Percentiles rank a stretch among this genome's conserved stretches.
These are phyloP conservation scores for Cyanoderma ruficeps DNA, from an alignment of 2,113 vertebrate genomes.

Conservation along the genomic window DNA sequence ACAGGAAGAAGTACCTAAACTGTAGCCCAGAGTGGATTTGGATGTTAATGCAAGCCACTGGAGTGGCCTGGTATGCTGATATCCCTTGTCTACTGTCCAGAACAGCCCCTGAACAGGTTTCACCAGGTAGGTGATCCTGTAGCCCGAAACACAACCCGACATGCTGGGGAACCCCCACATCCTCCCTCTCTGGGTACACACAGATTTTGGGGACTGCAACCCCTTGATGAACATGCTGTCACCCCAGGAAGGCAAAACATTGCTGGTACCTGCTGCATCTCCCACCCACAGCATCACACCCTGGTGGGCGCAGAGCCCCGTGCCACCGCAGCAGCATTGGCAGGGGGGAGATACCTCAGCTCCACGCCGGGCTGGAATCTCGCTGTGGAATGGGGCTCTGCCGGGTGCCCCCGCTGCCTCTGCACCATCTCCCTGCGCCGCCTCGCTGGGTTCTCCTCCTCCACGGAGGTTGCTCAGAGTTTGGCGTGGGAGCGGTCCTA, in stretches of 20 bases:
- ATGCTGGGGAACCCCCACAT: neutral
- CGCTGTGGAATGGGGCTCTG: neutral
- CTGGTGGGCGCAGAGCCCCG: fast-evolving
- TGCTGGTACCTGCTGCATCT: neutral
- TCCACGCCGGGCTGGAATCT: neutral
- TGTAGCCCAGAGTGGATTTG: neutral
- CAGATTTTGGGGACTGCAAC: neutral
- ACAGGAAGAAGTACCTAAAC: neutral
- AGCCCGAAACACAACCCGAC: fast-evolving
- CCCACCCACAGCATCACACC: neutral
- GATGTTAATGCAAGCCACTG: neutral
- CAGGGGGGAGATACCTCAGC: neutral
- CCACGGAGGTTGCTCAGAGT: neutral
- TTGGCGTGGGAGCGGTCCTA: neutral
- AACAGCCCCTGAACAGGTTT: neutral
- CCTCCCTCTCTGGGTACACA: fast-evolving
- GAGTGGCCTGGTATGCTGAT: neutral
- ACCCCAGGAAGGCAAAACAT: neutral
- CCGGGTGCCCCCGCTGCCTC: neutral
- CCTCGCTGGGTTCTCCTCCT: neutral
- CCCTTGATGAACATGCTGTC: neutral
- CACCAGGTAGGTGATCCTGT: fast-evolving
- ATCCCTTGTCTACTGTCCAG: neutral
- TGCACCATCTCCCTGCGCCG: neutral
- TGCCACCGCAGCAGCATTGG: neutral